These are phyloP conservation scores for Euphonia xanthogaster DNA, from an alignment of 2,797 vertebrate genomes.

Conservation along the genomic window DNA sequence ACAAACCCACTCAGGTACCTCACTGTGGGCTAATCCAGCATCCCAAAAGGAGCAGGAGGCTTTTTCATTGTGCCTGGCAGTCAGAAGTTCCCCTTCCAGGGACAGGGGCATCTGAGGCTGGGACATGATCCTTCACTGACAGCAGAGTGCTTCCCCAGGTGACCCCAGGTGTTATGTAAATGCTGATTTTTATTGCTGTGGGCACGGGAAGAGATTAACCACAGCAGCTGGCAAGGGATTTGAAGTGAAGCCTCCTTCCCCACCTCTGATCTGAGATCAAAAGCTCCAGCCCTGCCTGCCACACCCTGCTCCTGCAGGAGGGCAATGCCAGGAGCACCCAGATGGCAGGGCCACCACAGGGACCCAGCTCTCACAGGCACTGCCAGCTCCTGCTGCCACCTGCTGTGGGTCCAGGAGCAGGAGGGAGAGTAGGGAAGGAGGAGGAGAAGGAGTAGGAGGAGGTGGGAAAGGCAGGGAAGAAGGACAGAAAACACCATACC, in stretches of 20 bases:
- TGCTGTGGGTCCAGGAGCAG: neutral
- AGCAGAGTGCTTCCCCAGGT: neutral
- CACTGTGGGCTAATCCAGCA: fast-evolving
- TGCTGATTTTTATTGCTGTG: neutral
- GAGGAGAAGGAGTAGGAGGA: neutral
- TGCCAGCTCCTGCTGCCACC: neutral
- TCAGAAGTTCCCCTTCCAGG: neutral
- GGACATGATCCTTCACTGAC: neutral
- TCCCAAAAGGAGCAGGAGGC: neutral
- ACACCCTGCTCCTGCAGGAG: neutral
- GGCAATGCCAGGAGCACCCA: fast-evolving
- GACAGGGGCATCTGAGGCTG: fast-evolving
- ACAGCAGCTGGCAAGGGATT: neutral
- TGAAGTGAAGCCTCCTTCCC: neutral
- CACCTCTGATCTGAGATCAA: constrained; percentile 32
- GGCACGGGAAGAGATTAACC: neutral
- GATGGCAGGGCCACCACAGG: neutral
- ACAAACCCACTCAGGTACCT: neutral
- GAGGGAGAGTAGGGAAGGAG: neutral
- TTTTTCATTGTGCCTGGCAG: neutral
- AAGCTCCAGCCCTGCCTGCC: neutral
- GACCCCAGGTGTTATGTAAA: neutral
- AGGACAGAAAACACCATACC: neutral
- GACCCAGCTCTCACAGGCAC: fast-evolving
- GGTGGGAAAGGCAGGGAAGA: neutral